Conservation (phyloP, 1,140 invertebrate species). For the Aricia agestis region DNA sequence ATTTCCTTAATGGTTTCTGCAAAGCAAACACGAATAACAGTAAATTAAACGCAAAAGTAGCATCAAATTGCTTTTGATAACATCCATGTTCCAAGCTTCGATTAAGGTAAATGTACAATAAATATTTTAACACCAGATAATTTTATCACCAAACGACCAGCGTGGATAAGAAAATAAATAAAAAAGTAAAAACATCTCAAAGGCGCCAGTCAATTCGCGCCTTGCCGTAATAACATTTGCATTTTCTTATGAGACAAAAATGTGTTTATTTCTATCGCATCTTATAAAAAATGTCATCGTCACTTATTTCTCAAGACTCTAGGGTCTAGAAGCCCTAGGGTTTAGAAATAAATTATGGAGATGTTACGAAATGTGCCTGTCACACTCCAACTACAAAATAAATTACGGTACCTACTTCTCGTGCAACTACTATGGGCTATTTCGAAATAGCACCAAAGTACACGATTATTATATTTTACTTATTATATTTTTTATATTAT, state of each 20-base stretch:
- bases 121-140: slow-evolving; percentile 39
- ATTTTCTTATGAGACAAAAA: slow-evolving; percentile 31
- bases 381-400: too few relatives aligned
- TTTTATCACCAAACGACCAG: slow-evolving; percentile 62
- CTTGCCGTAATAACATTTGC: slow-evolving; percentile 55
- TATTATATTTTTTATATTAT: too few relatives aligned
- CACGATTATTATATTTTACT: too few relatives aligned
- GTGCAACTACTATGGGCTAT: too few relatives aligned
- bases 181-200: slow-evolving; percentile 50
- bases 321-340: too few relatives aligned
- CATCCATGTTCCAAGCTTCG: neutral
- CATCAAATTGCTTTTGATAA: slow-evolving; percentile 4
- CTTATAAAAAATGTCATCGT: too few relatives aligned
- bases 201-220: slow-evolving; percentile 49
- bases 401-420: too few relatives aligned
- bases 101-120: slow-evolving; percentile 12
- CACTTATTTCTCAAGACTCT: too few relatives aligned
- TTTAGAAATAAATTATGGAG: too few relatives aligned
- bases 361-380: too few relatives aligned
- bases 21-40: neutral
- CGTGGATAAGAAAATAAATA: slow-evolving; percentile 44
- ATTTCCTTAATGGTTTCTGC: slow-evolving; percentile 1
- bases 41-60: neutral
- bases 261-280: neutral
- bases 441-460: too few relatives aligned